These are phyloP conservation scores for Halichondria panicea DNA, from an alignment of 37 sponge, comb jelly and placozoan species.

Conservation along the genomic window DNA sequence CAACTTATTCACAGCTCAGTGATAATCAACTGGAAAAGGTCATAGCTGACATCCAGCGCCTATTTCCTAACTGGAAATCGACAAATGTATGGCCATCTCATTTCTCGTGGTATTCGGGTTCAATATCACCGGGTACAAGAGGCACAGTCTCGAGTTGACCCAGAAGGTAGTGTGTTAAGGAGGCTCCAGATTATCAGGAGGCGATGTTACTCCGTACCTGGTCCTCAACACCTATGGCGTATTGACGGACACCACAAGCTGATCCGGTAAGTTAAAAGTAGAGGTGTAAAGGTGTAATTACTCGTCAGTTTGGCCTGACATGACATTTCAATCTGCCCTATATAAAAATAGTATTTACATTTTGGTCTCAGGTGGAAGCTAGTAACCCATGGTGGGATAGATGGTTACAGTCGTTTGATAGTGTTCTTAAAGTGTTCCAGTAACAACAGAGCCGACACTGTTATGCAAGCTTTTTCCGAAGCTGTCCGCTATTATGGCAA, in stretches of 20 bases:
- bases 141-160: slow-evolving; percentile 46
- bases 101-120: slow-evolving; percentile 5
- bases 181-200: background rate
- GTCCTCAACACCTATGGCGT: slow-evolving; percentile 39
- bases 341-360: background rate
- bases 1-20: background rate
- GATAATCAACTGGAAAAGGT: slow-evolving; percentile 6
- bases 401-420: slow-evolving; percentile 29
- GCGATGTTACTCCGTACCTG: slow-evolving; percentile 23
- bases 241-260: slow-evolving; percentile 40
- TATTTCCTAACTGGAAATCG: slow-evolving; percentile 29
- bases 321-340: background rate
- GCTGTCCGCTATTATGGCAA: slow-evolving; percentile 4
- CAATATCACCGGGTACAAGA: slow-evolving; percentile 17
- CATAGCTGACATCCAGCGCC: background rate
- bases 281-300: too few species aligned
- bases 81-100: slow-evolving; percentile 16
- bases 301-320: too few species aligned
- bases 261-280: background rate
- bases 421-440: slow-evolving; percentile 17
- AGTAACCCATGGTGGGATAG: slow-evolving; percentile 28
- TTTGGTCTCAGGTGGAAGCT: slow-evolving; percentile 1
- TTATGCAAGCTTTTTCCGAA: background rate
- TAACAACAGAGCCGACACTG: slow-evolving; percentile 31
- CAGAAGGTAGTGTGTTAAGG: slow-evolving; percentile 27